These are phyloP conservation scores for Dascyllus trimaculatus DNA, from an alignment of 2,113 vertebrate species.

Conservation along the genomic window DNA sequence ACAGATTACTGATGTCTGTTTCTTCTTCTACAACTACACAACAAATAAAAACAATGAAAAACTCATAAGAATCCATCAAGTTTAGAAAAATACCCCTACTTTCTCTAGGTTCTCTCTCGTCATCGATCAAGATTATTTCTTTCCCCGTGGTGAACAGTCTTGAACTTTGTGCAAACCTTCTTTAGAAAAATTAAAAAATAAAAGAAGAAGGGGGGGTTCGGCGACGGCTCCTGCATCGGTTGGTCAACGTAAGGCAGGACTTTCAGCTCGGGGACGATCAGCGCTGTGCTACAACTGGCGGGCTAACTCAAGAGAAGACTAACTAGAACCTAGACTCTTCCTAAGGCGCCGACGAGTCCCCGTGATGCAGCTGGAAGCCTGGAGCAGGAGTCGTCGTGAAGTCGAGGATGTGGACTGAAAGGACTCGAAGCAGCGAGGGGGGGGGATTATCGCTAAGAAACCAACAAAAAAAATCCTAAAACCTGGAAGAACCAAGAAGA, in stretches of 20 bases:
- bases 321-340: conserved; percentile 30
- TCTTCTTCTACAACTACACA: conserved; percentile 68
- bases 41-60: conserved; percentile 76
- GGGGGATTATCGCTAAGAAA: conserved; percentile 54
- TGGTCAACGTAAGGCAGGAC: conserved; percentile 64
- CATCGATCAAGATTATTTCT: conserved; percentile 85
- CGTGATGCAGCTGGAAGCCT: conserved; percentile 40
- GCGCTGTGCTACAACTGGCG: conserved; percentile 58
- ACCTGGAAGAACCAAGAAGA: conserved; percentile 54
- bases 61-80: conserved; percentile 85
- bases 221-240: conserved; percentile 44
- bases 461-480: conserved; percentile 20
- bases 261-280: conserved; percentile 45
- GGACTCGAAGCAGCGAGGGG: conserved; percentile 52
- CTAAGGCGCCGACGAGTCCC: conserved; percentile 29
- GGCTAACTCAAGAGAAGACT: conserved; percentile 40
- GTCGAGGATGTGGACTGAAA: conserved; percentile 7
- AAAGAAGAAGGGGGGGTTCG: conserved; percentile 55
- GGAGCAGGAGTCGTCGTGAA: conserved; percentile 55
- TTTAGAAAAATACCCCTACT: conserved; percentile 94
- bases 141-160: conserved; percentile 84
- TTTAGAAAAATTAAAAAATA: conserved; percentile 83
- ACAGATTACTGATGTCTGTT: conserved; percentile 84
- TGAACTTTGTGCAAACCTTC: conserved; percentile 94
- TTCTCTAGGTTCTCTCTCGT: conserved; percentile 85